Evolutionary conservation across 92 coral and sea anemone genomes (phyloP), one percentile per base, ranked within the genome.

Genomic region (Actinostola sp.): DNA sequence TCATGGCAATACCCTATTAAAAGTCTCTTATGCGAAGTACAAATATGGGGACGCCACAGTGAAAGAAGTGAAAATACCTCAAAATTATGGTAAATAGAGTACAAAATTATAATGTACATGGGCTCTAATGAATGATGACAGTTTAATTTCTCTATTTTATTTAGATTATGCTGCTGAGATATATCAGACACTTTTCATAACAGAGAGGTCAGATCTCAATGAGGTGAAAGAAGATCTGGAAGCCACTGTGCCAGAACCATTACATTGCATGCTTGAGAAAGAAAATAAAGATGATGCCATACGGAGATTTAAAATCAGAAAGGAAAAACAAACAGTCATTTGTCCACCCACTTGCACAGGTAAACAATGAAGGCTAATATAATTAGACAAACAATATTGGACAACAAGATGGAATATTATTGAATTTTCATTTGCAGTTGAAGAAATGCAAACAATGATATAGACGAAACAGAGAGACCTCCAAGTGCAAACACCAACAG

Each of bases 121-220:
- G 51, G 15, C n/a, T n/a, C n/a, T n/a, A n/a, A n/a, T n/a, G n/a
- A n/a, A n/a, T n/a, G n/a, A n/a, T n/a, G n/a, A 67, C 2, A 35
- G 7, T 15, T 31, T 35, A 44, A 26, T 46, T 11, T 28, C 14
- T 8, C 33, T 43, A 43, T 38, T n/a, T 46, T 68, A 36, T 36
- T 36, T 58, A 82, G 87, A 49, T 19, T 82, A 82, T 74, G 87
- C 74, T 23, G 59, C 50, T 14, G 75, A 82, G 8, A 73, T 82
- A 32, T 82, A 32, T 49, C 35, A 74, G 15, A 21, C 36, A 10
- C n/a, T 82, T 19, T 8, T 67, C 9, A 43, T 15, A 33, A 67
- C 71, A 32, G 21, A 71, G 15, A 24, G 71, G 49, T 31, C 35
- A 17, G 77, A 82, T 12, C 60, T 82, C 9, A 41, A 66, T 43